Conservation (phyloP, 2,113 vertebrate genomes). For the Ondatra zibethicus region DNA sequence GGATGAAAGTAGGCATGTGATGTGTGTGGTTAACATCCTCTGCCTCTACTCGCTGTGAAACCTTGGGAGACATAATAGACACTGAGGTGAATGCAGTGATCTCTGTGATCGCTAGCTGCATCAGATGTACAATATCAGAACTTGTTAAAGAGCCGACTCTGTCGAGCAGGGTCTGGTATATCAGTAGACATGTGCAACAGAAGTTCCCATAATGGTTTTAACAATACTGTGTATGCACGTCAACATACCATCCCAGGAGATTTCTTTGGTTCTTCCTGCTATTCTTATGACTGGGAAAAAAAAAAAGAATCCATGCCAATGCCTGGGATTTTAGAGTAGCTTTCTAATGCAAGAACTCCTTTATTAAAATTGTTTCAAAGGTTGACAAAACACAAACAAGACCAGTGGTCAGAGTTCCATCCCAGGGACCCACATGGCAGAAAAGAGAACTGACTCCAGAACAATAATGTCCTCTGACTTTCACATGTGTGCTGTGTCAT, state of each 20-base stretch:
- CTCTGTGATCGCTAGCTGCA: not conserved
- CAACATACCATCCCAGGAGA: not conserved
- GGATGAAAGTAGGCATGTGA: not conserved
- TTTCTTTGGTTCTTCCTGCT: not conserved
- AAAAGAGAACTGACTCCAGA: not conserved
- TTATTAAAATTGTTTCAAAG: not conserved
- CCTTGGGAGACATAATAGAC: not conserved
- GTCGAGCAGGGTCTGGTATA: not conserved
- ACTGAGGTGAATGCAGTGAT: not conserved
- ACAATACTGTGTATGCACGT: not conserved
- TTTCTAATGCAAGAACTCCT: not conserved
- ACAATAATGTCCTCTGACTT: not conserved
- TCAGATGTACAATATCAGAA: not conserved
- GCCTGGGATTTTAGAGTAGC: not conserved
- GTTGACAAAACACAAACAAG: not conserved
- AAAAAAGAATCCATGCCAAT: not conserved
- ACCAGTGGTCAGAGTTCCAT: not conserved
- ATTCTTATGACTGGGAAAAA: not conserved
- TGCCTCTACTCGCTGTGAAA: not conserved
- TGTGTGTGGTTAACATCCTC: not conserved
- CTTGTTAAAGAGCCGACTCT: not conserved
- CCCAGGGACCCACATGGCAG: not conserved
- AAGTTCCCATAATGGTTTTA: not conserved
- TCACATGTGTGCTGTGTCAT: not conserved
- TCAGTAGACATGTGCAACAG: not conserved